phyloP scores from a whole-genome alignment of 2,797 vertebrate genomes.

The Hapalemur alaotrensis region DNA sequence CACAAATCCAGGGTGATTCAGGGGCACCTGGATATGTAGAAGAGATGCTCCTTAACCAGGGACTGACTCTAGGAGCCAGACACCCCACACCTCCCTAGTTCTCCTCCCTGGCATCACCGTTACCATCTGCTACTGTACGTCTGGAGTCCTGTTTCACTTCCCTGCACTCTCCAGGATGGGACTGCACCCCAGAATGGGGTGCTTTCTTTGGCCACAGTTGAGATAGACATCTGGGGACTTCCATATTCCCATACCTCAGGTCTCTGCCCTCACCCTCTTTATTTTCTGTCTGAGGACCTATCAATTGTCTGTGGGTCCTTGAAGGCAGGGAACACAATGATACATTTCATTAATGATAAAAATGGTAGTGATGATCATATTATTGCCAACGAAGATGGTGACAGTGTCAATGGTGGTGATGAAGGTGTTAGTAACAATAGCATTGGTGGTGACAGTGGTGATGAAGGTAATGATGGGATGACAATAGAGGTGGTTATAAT shows the following conservation, averaged over 20 bases:
- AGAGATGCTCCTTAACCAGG: neutral
- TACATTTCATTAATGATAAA: conserved; percentile 30
- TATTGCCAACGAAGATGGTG: neutral
- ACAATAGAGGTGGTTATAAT: neutral
- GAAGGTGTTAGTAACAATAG: neutral
- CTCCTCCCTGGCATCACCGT: neutral
- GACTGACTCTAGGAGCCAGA: neutral
- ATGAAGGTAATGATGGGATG: neutral
- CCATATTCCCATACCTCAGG: neutral
- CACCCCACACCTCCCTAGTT: neutral
- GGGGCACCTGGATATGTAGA: neutral
- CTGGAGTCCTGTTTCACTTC: neutral
- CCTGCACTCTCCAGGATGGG: neutral
- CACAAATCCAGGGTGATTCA: neutral
- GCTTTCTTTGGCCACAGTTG: neutral
- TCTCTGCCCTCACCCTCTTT: neutral
- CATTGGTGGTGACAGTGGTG: neutral
- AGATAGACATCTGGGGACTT: neutral
- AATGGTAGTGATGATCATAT: neutral
- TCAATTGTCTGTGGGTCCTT: neutral
- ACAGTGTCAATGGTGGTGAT: neutral
- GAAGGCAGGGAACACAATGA: neutral
- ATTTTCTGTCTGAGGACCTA: neutral
- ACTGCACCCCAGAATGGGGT: neutral
- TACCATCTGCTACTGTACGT: neutral